Evolutionary conservation across 1,140 invertebrate species (phyloP).

Genomic region (Procambarus virginalis): DNA sequence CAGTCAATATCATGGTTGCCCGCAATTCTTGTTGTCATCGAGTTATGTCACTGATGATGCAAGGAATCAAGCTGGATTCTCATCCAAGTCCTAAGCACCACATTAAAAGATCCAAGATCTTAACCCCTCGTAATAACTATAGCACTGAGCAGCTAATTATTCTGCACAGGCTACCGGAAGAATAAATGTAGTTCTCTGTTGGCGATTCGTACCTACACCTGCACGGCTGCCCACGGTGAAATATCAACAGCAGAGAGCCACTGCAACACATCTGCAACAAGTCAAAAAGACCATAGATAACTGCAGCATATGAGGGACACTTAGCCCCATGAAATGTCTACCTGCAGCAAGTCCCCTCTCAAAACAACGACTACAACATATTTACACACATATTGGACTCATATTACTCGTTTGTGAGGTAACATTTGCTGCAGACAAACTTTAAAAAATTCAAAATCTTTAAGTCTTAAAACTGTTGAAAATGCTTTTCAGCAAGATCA

Average conservation of each 20-base stretch:
- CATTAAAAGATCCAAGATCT: conserved; percentile 2
- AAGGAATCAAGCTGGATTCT: conserved; percentile 4
- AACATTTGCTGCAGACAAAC: conserved; percentile 55
- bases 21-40: not conserved
- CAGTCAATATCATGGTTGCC: not conserved
- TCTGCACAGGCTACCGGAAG: conserved; percentile 49
- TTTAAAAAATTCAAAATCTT: conserved; percentile 59
- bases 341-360: conserved; percentile 42
- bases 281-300: conserved; percentile 68
- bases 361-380: too few species aligned
- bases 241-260: conserved; percentile 67
- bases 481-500: conserved; percentile 59
- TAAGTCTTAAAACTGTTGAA: conserved; percentile 57
- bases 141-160: conserved; percentile 27
- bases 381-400: too few species aligned
- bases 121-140: conserved; percentile 8
- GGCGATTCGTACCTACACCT: conserved; percentile 66
- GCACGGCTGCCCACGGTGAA: conserved; percentile 61
- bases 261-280: conserved; percentile 67
- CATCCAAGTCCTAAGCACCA: not conserved
- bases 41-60: not conserved
- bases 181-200: conserved; percentile 61
- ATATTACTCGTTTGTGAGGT: not conserved
- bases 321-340: conserved; percentile 43
- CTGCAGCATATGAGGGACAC: conserved; percentile 57